Evolutionary conservation across 2,797 vertebrate genomes (phyloP).

Genomic region (Poeciliopsis infans): DNA sequence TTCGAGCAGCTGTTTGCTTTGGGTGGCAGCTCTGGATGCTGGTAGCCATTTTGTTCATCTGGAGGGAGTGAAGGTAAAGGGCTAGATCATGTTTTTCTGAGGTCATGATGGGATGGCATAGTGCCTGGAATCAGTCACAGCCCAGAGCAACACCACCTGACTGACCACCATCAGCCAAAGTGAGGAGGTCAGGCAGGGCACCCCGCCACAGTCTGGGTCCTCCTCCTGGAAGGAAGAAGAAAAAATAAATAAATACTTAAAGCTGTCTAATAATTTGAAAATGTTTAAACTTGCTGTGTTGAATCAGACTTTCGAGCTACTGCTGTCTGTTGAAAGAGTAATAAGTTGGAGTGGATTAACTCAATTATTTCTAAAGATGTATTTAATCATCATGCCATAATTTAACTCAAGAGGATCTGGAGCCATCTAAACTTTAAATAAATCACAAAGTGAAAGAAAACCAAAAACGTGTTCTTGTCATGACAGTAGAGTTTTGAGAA

Average conservation of each 20-base stretch:
- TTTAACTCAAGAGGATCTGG: not conserved
- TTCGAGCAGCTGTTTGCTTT: slow-evolving; percentile 36
- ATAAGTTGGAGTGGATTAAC: not conserved
- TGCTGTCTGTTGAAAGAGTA: not conserved
- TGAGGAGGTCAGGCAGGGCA: slow-evolving; percentile 87
- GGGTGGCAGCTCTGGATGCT: slow-evolving; percentile 60
- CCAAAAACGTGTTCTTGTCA: not conserved
- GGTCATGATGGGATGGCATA: slow-evolving; percentile 86
- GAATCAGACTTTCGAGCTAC: not conserved
- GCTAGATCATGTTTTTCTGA: slow-evolving; percentile 55
- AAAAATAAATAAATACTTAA: not conserved
- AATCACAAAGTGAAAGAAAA: not conserved
- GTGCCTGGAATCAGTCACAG: slow-evolving; percentile 84
- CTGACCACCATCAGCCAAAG: slow-evolving; percentile 85
- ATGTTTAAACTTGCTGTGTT: not conserved
- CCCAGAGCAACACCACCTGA: slow-evolving; percentile 90
- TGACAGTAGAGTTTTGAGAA: not conserved
- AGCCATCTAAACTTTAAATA: not conserved
- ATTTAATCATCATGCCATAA: not conserved
- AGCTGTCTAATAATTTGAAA: not conserved
- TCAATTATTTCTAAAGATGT: not conserved
- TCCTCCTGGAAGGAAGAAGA: slow-evolving; percentile 83
- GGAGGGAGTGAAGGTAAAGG: slow-evolving; percentile 41
- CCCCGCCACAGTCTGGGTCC: slow-evolving; percentile 90
- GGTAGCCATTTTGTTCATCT: slow-evolving; percentile 55